phyloP scores from a whole-genome alignment of 2,113 vertebrate genomes.

The Pygathrix nemaeus region DNA sequence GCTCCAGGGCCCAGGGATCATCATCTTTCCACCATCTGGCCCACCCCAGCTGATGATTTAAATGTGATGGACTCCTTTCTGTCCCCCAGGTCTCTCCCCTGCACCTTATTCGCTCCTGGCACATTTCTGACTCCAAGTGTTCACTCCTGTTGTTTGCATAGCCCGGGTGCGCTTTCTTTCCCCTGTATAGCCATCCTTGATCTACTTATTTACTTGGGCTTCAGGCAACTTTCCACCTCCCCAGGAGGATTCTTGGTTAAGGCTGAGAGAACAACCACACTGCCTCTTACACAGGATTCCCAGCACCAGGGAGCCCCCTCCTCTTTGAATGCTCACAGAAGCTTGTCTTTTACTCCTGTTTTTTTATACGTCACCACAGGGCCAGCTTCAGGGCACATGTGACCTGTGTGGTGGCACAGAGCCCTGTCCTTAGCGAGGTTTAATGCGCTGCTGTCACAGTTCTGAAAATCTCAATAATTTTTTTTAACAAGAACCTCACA shows the following conservation, averaged over 20 bases:
- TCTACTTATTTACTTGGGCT: background rate
- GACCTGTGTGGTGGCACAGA: background rate
- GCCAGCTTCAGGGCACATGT: background rate
- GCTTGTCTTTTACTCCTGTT: background rate
- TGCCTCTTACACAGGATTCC: background rate
- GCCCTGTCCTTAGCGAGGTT: background rate
- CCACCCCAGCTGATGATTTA: background rate
- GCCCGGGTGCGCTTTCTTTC: background rate
- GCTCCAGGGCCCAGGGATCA: accelerated
- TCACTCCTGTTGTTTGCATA: background rate
- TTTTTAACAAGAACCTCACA: background rate
- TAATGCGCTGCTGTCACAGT: background rate
- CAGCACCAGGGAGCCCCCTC: background rate
- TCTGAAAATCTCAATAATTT: background rate
- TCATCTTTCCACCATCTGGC: too few relatives aligned
- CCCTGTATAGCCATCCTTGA: background rate
- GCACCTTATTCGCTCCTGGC: background rate
- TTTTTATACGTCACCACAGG: background rate
- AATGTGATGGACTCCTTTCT: background rate
- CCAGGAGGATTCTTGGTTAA: background rate
- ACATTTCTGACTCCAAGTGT: background rate
- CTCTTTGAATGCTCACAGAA: background rate
- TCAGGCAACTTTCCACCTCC: background rate
- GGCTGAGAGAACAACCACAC: background rate
- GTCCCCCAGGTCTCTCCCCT: background rate